Evolutionary conservation across 2,888 invertebrate species (phyloP).

Genomic region (Hemithea aestivaria): DNA sequence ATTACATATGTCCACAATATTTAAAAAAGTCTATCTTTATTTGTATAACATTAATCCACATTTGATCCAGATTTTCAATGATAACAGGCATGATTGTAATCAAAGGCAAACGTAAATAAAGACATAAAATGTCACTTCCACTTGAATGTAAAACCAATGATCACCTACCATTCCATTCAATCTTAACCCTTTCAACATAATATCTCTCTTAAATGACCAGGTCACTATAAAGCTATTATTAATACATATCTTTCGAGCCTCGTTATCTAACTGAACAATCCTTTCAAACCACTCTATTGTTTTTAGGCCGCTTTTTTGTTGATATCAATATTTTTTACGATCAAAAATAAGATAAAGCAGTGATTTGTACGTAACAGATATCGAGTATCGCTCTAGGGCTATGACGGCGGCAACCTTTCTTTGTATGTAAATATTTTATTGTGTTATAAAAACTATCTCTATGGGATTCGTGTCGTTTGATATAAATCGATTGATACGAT

Average conservation of each 20-base stretch:
- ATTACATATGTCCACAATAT: too few species aligned
- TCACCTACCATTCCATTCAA: too few species aligned
- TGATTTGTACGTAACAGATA: conserved; percentile 75
- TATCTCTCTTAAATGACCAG: conserved; percentile 54
- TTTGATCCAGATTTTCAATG: too few species aligned
- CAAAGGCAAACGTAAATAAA: too few species aligned
- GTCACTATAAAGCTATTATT: conserved; percentile 69
- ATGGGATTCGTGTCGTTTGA: too few species aligned
- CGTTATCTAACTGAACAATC: conserved; percentile 70
- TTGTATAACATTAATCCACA: too few species aligned
- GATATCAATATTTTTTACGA: conserved; percentile 78
- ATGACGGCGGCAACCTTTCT: conserved; percentile 66
- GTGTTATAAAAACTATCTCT: conserved; percentile 46
- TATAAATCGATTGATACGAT: too few species aligned
- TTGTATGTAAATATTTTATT: conserved; percentile 72
- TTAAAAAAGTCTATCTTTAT: too few species aligned
- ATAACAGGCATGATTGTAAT: too few species aligned
- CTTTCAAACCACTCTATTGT: conserved; percentile 77
- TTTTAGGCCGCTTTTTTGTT: conserved; percentile 74
- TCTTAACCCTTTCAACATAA: conserved; percentile 30
- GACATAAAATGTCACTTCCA: too few species aligned
- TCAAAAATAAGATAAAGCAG: conserved; percentile 70
- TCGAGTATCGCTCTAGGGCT: conserved; percentile 61
- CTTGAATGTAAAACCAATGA: too few species aligned
- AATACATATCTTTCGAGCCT: conserved; percentile 65